These are phyloP conservation scores for Falco punctatus DNA, from an alignment of 2,113 vertebrate species.

Conservation along the genomic window DNA sequence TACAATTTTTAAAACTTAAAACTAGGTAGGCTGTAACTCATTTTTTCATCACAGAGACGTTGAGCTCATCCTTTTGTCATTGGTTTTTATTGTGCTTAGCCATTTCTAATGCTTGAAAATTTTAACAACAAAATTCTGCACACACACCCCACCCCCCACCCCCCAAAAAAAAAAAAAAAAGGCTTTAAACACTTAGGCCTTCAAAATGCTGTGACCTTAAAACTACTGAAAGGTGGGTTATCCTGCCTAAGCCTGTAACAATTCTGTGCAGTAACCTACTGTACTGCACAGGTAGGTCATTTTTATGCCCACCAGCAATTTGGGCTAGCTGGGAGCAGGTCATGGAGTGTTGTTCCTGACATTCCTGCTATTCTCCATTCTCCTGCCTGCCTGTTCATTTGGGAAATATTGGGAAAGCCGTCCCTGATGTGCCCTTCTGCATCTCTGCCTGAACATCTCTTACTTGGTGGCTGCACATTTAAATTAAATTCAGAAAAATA, in stretches of 20 bases:
- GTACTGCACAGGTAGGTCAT: not conserved
- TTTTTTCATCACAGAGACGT: not conserved
- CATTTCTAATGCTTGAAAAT: not conserved
- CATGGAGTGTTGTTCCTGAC: accelerated
- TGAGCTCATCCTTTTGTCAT: not conserved
- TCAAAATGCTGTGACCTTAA: not conserved
- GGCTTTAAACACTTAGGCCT: not conserved
- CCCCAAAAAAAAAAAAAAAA: too few relatives aligned
- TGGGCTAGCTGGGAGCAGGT: not conserved
- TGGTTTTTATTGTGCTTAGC: not conserved
- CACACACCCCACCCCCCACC: too few relatives aligned
- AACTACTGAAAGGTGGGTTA: not conserved
- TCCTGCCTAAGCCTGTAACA: not conserved
- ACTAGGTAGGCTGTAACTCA: not conserved
- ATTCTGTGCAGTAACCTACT: not conserved
- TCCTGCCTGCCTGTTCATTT: not conserved
- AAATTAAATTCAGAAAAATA: not conserved
- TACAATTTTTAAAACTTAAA: not conserved
- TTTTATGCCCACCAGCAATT: not conserved
- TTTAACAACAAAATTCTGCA: not conserved
- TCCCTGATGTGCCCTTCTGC: not conserved
- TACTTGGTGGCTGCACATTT: not conserved
- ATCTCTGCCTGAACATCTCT: not conserved
- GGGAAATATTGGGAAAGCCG: not conserved
- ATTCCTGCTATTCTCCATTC: not conserved